Evolutionary conservation across 2,113 vertebrate species (phyloP).

Genomic region (Meleagris gallopavo): DNA sequence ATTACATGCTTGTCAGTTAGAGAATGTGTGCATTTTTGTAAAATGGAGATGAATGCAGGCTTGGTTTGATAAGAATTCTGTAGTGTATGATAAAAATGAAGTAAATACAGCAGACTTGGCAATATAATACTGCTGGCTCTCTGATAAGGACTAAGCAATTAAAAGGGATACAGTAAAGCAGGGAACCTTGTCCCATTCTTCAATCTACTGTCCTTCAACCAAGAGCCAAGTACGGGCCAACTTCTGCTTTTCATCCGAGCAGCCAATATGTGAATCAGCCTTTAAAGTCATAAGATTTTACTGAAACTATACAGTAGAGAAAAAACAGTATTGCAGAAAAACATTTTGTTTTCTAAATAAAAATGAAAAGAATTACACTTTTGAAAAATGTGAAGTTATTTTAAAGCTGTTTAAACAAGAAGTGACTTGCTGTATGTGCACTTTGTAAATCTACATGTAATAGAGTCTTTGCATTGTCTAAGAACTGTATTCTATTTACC

Average conservation of each 20-base stretch:
- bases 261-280: not conserved
- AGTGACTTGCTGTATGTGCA: not conserved
- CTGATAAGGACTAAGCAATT: not conserved
- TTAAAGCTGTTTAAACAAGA: not conserved
- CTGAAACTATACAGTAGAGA: not conserved
- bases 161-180: not conserved
- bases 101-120: not conserved
- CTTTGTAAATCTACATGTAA: not conserved
- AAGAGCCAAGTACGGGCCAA: not conserved
- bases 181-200: not conserved
- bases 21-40: not conserved
- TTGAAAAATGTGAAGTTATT: not conserved
- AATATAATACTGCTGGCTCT: not conserved
- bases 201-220: not conserved
- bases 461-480: not conserved
- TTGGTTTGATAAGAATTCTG: not conserved
- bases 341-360: rapidly evolving
- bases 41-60: not conserved
- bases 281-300: not conserved
- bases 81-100: not conserved
- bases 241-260: not conserved
- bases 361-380: not conserved
- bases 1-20: not conserved
- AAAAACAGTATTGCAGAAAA: not conserved
- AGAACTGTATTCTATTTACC: not conserved